Percentiles rank a stretch among this genome's conserved stretches.
phyloP scores from a whole-genome alignment of 2,113 vertebrate genomes.

The Phylloscopus whistleri region DNA sequence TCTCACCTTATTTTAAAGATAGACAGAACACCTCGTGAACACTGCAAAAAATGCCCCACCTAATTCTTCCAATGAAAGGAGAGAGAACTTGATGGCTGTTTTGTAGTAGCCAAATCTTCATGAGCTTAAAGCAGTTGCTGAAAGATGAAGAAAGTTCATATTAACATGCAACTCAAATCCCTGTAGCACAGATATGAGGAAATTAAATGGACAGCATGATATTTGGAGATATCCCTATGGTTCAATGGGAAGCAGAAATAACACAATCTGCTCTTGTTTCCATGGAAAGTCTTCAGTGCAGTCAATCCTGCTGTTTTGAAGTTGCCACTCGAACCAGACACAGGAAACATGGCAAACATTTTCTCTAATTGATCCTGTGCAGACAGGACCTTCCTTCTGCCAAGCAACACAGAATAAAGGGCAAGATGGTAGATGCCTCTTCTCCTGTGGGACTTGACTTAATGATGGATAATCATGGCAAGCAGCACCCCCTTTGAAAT shows the following conservation, averaged over 20 bases:
- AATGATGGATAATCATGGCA: neutral
- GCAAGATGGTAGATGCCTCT: neutral
- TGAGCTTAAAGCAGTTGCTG: neutral
- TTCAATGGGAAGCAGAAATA: neutral
- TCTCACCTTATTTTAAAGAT: neutral
- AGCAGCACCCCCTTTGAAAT: neutral
- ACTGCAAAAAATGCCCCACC: neutral
- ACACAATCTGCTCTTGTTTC: neutral
- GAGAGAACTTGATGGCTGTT: neutral
- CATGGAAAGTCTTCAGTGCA: neutral
- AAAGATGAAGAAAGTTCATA: neutral
- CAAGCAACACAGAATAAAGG: neutral
- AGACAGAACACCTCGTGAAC: neutral
- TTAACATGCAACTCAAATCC: neutral
- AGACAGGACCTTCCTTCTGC: neutral
- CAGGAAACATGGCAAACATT: neutral
- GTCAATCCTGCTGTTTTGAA: neutral
- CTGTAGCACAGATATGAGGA: neutral
- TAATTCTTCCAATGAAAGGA: neutral
- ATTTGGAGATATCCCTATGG: neutral
- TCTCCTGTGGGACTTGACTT: neutral
- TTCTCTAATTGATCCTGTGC: neutral
- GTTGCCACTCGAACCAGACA: neutral
- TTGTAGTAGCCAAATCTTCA: neutral
- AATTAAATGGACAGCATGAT: neutral